These are phyloP conservation scores for Chrysaora quinquecirrha DNA, from an alignment of 30 jellyfish, hydroid and myxozoan genomes.

Conservation along the genomic window DNA sequence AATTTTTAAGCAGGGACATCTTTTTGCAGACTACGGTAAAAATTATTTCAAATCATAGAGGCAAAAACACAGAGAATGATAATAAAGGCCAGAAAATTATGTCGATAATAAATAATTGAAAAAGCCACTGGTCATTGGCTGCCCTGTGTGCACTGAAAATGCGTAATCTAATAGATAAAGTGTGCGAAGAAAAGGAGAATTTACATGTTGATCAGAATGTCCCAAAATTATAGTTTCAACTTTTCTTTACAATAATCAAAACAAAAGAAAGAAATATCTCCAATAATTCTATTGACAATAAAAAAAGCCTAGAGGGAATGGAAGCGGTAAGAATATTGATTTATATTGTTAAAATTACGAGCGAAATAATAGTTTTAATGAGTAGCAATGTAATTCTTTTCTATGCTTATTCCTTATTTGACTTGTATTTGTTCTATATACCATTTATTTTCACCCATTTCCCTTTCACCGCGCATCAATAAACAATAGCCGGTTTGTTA, in stretches of 20 bases:
- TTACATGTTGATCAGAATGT: background rate
- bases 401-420: constrained; percentile 16
- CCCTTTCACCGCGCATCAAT: constrained; percentile 82
- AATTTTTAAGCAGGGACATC: too few relatives aligned
- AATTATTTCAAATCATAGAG: too few relatives aligned
- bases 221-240: background rate
- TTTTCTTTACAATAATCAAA: too few relatives aligned
- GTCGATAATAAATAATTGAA: background rate
- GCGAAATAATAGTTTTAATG: background rate
- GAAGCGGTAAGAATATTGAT: background rate
- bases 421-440: constrained; percentile 36
- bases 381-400: background rate
- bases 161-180: background rate
- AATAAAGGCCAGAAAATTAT: too few relatives aligned
- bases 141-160: background rate
- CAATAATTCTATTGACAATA: background rate
- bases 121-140: constrained; percentile 2
- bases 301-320: background rate
- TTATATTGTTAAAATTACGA: background rate
- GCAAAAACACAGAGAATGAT: constrained; percentile 12
- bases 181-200: background rate
- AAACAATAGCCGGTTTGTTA: constrained; percentile 88
- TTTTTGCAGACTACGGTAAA: too few relatives aligned
- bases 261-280: background rate
- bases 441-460: constrained; percentile 70